Evolutionary conservation across 2,113 vertebrate species (phyloP).

Genomic region (Neoarius graeffei): DNA sequence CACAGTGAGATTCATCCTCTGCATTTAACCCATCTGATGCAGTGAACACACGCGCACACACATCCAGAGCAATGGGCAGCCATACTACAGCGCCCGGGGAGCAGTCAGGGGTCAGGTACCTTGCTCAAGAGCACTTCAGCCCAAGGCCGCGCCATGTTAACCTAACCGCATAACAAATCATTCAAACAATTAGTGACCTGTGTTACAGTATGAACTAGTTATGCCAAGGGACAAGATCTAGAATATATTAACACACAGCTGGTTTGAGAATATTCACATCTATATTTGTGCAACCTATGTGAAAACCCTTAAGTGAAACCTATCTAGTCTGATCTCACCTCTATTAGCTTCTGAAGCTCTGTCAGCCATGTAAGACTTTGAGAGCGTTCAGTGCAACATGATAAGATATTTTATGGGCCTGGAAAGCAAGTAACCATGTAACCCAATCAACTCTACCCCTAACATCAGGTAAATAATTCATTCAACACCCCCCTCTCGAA

Average conservation of each 20-base stretch:
- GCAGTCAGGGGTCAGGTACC: no score
- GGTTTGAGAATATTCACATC: neutral
- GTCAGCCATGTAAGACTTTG: conserved; percentile 35
- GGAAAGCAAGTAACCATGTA: conserved; percentile 61
- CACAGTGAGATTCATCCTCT: no score
- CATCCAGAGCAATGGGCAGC: no score
- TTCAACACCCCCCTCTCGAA: conserved; percentile 47
- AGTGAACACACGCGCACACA: no score
- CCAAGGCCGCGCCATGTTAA: no score
- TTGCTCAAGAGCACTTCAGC: no score
- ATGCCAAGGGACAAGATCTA: no score
- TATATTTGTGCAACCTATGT: neutral
- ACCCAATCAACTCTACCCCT: conserved; percentile 67
- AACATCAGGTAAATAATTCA: conserved; percentile 70
- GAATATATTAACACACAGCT: neutral
- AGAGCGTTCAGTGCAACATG: conserved; percentile 54
- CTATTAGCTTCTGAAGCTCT: conserved; percentile 36
- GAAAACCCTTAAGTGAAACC: conserved; percentile 1
- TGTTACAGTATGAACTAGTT: no score
- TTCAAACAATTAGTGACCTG: no score
- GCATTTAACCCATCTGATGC: no score
- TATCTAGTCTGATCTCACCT: conserved; percentile 34
- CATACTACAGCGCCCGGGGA: no score
- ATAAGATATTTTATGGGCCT: conserved; percentile 63
- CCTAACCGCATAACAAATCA: no score